Evolutionary conservation across 2,797 vertebrate species (phyloP).

Genomic region (Lutjanus argentimaculatus): DNA sequence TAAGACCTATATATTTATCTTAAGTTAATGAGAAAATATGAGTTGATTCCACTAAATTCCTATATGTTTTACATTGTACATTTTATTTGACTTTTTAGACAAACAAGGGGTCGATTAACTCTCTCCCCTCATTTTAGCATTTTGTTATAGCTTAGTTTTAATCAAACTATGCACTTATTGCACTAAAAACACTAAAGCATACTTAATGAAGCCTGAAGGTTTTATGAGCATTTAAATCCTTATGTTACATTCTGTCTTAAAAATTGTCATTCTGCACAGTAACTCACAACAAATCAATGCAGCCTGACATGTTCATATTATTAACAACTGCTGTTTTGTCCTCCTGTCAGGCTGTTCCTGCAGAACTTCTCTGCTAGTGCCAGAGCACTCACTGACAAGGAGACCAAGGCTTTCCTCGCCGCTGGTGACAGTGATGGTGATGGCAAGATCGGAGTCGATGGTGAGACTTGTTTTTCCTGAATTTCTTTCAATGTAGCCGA

Average conservation of each 20-base stretch:
- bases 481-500: not conserved
- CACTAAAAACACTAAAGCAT: not conserved
- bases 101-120: not conserved
- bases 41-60: too few species aligned
- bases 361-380: constrained; percentile 85
- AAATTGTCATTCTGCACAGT: not conserved
- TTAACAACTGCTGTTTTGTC: constrained; percentile 29
- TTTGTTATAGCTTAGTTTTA: not conserved
- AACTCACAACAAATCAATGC: not conserved
- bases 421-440: constrained; percentile 88
- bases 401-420: constrained; percentile 85
- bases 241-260: not conserved
- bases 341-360: constrained; percentile 84
- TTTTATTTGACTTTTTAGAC: not conserved
- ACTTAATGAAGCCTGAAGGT: not conserved
- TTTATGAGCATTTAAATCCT: not conserved
- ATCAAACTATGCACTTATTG: constrained; percentile 1
- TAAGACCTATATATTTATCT: too few species aligned
- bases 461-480: constrained; percentile 69
- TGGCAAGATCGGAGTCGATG: constrained; percentile 88
- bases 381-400: constrained; percentile 86
- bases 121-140: not conserved
- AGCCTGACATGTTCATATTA: not conserved
- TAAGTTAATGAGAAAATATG: too few species aligned
- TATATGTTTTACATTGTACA: too few species aligned